Percentiles rank a stretch among this genome's conserved stretches.
These are phyloP conservation scores for Pelagia noctiluca DNA, from an alignment of 30 jellyfish, hydroid and myxozoan species.

Conservation along the genomic window DNA sequence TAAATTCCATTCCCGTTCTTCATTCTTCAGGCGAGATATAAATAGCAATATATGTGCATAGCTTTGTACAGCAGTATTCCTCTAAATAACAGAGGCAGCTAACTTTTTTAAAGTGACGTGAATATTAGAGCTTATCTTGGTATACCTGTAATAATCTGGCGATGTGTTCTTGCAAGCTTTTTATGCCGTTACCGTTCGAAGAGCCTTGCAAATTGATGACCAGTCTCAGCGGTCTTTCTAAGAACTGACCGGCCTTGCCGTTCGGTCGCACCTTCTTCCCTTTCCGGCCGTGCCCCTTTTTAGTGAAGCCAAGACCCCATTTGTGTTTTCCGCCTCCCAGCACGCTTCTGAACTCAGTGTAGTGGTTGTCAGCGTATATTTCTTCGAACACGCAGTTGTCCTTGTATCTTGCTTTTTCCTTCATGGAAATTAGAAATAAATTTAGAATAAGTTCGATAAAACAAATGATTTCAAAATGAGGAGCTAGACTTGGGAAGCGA, in stretches of 20 bases:
- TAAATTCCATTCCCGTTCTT: background rate
- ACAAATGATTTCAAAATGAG: too few relatives aligned
- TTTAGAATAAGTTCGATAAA: too few relatives aligned
- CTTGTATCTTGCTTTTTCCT: slow-evolving; percentile 65
- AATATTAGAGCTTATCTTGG: slow-evolving; percentile 46
- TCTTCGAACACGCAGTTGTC: slow-evolving; percentile 87
- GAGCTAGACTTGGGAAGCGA: too few relatives aligned
- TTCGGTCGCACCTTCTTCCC: slow-evolving; percentile 66
- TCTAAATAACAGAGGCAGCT: background rate
- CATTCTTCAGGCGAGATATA: slow-evolving; percentile 12
- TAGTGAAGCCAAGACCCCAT: slow-evolving; percentile 87
- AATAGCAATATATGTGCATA: slow-evolving; percentile 60
- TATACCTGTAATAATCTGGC: slow-evolving; percentile 66
- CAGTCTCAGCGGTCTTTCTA: slow-evolving; percentile 69
- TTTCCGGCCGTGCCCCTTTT: slow-evolving; percentile 81
- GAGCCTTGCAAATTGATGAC: slow-evolving; percentile 64
- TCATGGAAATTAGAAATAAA: background rate
- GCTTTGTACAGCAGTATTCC: slow-evolving; percentile 39
- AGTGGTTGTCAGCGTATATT: slow-evolving; percentile 68
- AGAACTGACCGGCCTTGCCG: slow-evolving; percentile 72
- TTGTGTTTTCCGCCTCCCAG: slow-evolving; percentile 36
- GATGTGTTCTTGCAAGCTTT: slow-evolving; percentile 64
- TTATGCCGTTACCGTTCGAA: slow-evolving; percentile 62
- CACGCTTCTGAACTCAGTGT: slow-evolving; percentile 82
- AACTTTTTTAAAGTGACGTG: background rate